Conservation (phyloP, 1,140 invertebrate genomes). For the Ctenoplectra terminalis region DNA sequence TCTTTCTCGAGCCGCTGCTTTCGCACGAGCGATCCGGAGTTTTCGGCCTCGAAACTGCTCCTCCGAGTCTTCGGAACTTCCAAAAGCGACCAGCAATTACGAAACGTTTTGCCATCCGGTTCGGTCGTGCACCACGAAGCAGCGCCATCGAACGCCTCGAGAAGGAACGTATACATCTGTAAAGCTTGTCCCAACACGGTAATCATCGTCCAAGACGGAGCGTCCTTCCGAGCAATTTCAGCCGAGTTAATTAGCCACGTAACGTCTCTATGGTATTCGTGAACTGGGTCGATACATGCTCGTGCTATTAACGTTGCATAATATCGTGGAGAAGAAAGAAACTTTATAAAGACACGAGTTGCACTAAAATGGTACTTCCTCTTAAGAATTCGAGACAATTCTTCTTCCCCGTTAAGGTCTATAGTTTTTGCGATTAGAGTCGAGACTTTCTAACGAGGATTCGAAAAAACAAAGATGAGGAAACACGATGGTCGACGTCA, state of each 20-base stretch:
- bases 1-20: constrained; percentile 49
- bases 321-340: not conserved
- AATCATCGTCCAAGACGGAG: not conserved
- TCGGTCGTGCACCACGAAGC: not conserved
- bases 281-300: not conserved
- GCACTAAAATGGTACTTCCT: no score
- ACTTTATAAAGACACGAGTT: no score
- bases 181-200: not conserved
- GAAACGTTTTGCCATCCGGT: constrained; percentile 19
- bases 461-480: no score
- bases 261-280: not conserved
- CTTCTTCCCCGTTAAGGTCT: no score
- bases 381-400: no score
- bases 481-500: not conserved
- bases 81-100: constrained; percentile 19
- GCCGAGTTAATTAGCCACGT: constrained; percentile 12
- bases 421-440: no score
- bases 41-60: not conserved
- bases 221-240: constrained; percentile 27
- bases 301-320: not conserved
- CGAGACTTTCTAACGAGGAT: no score
- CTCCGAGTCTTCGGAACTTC: constrained; percentile 19
- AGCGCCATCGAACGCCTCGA: not conserved
- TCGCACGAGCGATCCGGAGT: constrained; percentile 67
- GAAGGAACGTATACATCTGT: not conserved